phyloP scores from a whole-genome alignment of 1,140 invertebrate genomes.

The Hestina assimilis region DNA sequence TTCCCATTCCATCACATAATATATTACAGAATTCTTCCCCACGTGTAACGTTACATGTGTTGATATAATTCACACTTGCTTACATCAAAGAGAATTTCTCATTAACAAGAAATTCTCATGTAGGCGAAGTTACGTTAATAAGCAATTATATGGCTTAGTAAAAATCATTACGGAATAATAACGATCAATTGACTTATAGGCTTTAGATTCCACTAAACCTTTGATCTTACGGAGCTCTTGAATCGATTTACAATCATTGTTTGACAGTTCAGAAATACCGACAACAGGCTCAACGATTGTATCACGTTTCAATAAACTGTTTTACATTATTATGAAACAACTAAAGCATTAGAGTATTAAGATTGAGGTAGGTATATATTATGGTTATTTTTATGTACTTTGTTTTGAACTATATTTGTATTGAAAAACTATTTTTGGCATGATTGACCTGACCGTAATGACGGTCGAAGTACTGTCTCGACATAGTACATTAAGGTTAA shows the following conservation, averaged over 20 bases:
- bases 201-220: conserved; percentile 49
- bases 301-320: conserved; percentile 28
- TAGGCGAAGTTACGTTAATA: conserved; percentile 57
- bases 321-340: conserved; percentile 10
- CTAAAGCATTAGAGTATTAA: neutral
- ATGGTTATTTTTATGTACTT: too few relatives aligned
- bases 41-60: conserved; percentile 14
- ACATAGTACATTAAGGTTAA: too few relatives aligned
- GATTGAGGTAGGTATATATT: too few relatives aligned
- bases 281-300: conserved; percentile 40
- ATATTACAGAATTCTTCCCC: neutral
- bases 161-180: conserved; percentile 63
- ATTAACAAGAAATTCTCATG: conserved; percentile 59
- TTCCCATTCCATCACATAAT: neutral
- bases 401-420: too few relatives aligned
- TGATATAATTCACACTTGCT: conserved; percentile 24
- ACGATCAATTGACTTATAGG: conserved; percentile 54
- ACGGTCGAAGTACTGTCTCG: too few relatives aligned
- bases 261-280: conserved; percentile 56
- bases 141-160: conserved; percentile 74
- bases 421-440: neutral
- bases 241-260: conserved; percentile 64
- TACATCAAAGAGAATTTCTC: conserved; percentile 54
- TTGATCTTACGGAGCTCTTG: conserved; percentile 56
- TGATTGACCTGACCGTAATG: too few relatives aligned